phyloP scores from a whole-genome alignment of 2,113 vertebrate species.

The Rhombomys opimus region DNA sequence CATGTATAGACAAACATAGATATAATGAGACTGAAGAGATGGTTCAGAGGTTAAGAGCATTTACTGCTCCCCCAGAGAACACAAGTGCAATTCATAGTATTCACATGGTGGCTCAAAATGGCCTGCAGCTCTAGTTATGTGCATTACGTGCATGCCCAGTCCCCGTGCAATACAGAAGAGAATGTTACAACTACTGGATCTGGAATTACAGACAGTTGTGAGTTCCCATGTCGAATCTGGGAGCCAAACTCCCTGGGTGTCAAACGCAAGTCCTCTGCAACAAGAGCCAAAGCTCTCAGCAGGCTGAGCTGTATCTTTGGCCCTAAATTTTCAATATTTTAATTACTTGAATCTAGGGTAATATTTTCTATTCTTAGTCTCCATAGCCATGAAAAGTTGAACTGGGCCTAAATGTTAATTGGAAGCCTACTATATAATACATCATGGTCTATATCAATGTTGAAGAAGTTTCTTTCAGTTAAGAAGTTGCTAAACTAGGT shows the following conservation, averaged over 20 bases:
- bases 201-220: not conserved
- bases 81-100: not conserved
- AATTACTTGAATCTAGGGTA: slow-evolving; percentile 28
- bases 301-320: not conserved
- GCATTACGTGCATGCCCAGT: too few species aligned
- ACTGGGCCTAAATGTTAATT: slow-evolving; percentile 22
- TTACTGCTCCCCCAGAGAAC: not conserved
- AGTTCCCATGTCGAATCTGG: fast-evolving
- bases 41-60: not conserved
- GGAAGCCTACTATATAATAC: slow-evolving; percentile 72
- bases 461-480: slow-evolving; percentile 73
- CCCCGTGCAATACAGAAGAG: not conserved
- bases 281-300: too few species aligned
- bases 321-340: slow-evolving; percentile 7
- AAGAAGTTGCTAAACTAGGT: not conserved
- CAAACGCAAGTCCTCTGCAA: not conserved
- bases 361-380: not conserved
- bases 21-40: not conserved
- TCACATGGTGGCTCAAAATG: not conserved
- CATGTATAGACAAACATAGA: not conserved
- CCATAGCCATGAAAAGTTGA: slow-evolving; percentile 36
- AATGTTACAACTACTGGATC: too few species aligned
- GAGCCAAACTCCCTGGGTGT: not conserved
- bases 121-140: not conserved
- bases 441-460: slow-evolving; percentile 54